A percentile compares a stretch with the other conserved stretches of the same genome.
Evolutionary conservation across 2,797 vertebrate species (phyloP).

Genomic region (Sebastes umbrosus): DNA sequence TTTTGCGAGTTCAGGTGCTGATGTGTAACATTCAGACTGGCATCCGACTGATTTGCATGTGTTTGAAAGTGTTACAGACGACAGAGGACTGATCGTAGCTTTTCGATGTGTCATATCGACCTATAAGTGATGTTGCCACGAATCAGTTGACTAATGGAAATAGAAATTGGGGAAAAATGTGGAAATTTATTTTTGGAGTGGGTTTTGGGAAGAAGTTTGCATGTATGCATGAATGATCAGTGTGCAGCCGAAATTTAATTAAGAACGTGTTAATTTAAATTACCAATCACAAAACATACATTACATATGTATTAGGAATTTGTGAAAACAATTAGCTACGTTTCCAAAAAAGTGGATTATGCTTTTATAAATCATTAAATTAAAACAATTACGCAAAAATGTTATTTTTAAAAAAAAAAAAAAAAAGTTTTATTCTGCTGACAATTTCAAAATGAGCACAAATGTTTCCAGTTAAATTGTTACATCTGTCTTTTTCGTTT

Average conservation of each 20-base stretch:
- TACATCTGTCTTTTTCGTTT: not conserved
- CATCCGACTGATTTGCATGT: not conserved
- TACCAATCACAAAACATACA: not conserved
- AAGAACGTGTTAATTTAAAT: not conserved
- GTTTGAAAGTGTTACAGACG: not conserved
- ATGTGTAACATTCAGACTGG: not conserved
- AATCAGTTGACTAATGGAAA: not conserved
- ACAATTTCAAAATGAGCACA: not conserved
- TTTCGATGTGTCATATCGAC: not conserved
- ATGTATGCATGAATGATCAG: not conserved
- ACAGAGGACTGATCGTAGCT: not conserved
- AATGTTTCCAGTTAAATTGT: not conserved
- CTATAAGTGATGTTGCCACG: not conserved
- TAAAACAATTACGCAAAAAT: not conserved
- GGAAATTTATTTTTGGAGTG: not conserved
- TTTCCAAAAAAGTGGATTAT: not conserved
- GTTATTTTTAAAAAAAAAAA: too few species aligned
- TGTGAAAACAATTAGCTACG: not conserved
- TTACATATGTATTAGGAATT: not conserved
- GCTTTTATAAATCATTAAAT: not conserved
- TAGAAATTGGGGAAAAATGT: not conserved
- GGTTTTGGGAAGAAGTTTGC: not conserved
- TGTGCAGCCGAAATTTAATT: not conserved
- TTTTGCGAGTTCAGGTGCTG: not conserved
- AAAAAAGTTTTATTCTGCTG: accelerated